Evolutionary conservation across 2,113 vertebrate genomes (phyloP), one percentile per base, ranked within the genome.

Genomic region (Ictalurus punctatus): DNA sequence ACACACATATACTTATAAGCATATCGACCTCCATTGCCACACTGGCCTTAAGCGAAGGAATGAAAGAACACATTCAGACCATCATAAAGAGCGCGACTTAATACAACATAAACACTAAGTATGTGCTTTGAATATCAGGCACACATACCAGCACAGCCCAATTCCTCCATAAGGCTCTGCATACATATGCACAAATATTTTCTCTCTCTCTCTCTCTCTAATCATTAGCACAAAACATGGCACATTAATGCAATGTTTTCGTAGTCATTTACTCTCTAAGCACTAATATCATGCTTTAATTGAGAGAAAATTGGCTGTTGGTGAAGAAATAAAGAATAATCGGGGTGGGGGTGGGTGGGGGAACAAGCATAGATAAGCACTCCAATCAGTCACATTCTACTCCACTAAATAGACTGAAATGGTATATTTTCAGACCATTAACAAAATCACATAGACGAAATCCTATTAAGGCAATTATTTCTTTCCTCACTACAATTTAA

Each of bases 351-450:
- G 56, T 56, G 54, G 54, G 54, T 13, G 56, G 56, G 19, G 93
- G 93, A 73, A 93, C 94, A 93, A 95, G 95, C 95, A 95, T 95
- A 96, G 94, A 96, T 96, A 96, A 96, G 94, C 95, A 92, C 94
- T 94, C 93, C 93, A 96, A 96, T 96, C 95, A 96, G 95, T 95
- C 95, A 95, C 94, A 96, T 96, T 96, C 94, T 95, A 95, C 95
- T 95, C 94, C 93, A 93, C 94, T 96, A 96, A 96, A 95, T 95
- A 94, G 94, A 94, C 94, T 94, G 95, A 95, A 96, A 96, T 95
- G 94, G 94, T 94, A 96, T 95, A 95, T 96, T 96, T 96, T 96
- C 95, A 96, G 94, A 96, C 95, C 95, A 96, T 96, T 96, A 96
- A 96, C 95, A 94, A 95, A 95, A 96, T 96, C 94, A 95, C 94